Evolutionary conservation across 2,888 invertebrate genomes (phyloP).

Genomic region (Gymnosoma rotundatum): DNA sequence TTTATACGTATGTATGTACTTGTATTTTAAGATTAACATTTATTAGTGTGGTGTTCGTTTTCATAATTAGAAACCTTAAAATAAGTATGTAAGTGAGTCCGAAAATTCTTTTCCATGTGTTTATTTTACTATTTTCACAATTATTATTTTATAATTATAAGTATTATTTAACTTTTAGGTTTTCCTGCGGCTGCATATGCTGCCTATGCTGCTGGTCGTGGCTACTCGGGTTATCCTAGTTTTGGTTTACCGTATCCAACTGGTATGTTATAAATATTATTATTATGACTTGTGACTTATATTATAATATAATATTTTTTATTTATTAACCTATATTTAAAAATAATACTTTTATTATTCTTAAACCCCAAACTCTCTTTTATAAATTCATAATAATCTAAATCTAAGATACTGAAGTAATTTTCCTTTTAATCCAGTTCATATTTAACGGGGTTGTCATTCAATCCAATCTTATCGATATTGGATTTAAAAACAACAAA

Average conservation of each 20-base stretch:
- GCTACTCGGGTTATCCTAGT: conserved; percentile 98
- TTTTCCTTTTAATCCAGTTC: conserved; percentile 13
- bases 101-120: neutral
- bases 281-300: too few species aligned
- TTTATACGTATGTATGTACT: too few species aligned
- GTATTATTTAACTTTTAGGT: conserved; percentile 83
- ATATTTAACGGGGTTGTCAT: neutral
- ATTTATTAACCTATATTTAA: neutral
- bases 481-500: too few species aligned
- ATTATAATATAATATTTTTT: neutral
- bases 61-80: too few species aligned
- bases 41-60: too few species aligned
- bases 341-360: neutral
- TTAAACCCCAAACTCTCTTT: neutral
- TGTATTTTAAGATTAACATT: too few species aligned
- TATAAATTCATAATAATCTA: neutral
- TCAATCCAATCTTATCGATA: too few species aligned
- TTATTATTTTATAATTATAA: neutral
- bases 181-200: conserved; percentile 97
- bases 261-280: conserved; percentile 86
- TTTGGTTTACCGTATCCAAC: conserved; percentile 98
- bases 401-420: neutral
- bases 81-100: too few species aligned
- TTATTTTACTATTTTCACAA: neutral
- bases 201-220: conserved; percentile 97